phyloP scores from a whole-genome alignment of 2,797 vertebrate genomes.

The Fistularia commersonii region DNA sequence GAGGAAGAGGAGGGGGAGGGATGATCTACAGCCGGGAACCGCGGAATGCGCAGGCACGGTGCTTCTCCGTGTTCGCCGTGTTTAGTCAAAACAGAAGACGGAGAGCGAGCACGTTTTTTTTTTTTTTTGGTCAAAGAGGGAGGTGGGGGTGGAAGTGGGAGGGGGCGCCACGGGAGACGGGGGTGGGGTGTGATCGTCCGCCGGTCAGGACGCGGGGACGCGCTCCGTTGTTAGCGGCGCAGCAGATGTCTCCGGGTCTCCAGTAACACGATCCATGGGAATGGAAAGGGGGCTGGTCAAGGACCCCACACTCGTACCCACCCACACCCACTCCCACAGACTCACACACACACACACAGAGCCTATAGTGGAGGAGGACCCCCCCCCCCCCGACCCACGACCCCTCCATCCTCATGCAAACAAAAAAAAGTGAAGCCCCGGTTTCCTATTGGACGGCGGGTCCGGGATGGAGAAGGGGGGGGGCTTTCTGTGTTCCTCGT shows the following conservation, averaged over 20 bases:
- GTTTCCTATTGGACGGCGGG: constrained; percentile 19
- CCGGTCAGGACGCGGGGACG: constrained; percentile 54
- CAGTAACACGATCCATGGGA: constrained; percentile 76
- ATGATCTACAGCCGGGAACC: constrained; percentile 34
- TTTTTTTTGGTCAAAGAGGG: too few species aligned
- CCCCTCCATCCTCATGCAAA: constrained; percentile 37
- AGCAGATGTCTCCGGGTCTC: constrained; percentile 66
- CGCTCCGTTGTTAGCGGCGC: constrained; percentile 54
- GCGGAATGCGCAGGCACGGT: constrained; percentile 36
- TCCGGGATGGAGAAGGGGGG: too few species aligned
- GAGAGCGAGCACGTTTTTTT: too few species aligned
- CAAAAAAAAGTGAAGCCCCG: constrained; percentile 60
- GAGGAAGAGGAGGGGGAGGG: constrained; percentile 4
- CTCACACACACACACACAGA: neutral
- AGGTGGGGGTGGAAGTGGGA: constrained; percentile 3
- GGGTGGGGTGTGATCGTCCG: constrained; percentile 24
- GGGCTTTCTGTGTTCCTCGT: too few species aligned
- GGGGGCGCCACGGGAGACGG: constrained; percentile 16
- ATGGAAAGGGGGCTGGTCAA: constrained; percentile 65
- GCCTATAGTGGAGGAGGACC: neutral
- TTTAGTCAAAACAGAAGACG: constrained; percentile 13
- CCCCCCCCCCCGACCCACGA: constrained; percentile 4
- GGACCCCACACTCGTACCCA: constrained; percentile 10
- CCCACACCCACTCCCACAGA: neutral
- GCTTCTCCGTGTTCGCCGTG: constrained; percentile 43